Evolutionary conservation across 2,888 invertebrate genomes (phyloP), one percentile per base, ranked within the genome.

Genomic region (Xanthia icteritia): DNA sequence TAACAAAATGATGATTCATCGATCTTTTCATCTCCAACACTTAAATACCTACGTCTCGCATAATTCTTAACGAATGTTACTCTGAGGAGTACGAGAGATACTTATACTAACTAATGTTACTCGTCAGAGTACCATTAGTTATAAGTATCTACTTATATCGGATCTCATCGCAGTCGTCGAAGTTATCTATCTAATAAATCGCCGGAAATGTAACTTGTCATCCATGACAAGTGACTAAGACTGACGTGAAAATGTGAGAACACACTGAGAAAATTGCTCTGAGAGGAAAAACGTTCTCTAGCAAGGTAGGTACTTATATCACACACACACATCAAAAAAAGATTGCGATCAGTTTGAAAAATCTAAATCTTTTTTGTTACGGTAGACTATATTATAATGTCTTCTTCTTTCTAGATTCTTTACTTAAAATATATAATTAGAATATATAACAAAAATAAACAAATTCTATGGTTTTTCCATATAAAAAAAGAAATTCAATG

Each of bases 201-300:
- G 36, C 54, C 48, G 42, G 60, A 72, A 81, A 72, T 83, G 54
- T 83, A 71, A 83, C 83, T 72, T 83, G 79, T 72, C 81, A 83
- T 68, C 71, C 67, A 36, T 65, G 71, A 71, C 67, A 77, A 70
- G 58, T 74, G 73, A 83, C 73, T 54, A 56, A 45, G 45, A 81
- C 48, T 69, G 67, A 72, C 64, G 60, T 63, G 48, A 71, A 58
- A 70, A 77, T 72, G 78, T 68, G 45, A 65, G 64, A 54, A 65
- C 58, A 64, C 66, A 81, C 42, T 39, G 81, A 15, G 60, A 27
- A 54, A 79, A 81, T 39, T 36, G 23, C 45, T 31, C 36, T 36
- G 23, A 45, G 17, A 54, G 27, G 54, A 61, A 74, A 72, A 56
- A 39, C 20, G 36, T 13, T 73, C 17, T 54, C 5, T 42, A 42